Evolutionary conservation across 2,888 invertebrate species (phyloP).

Genomic region (Orchesella flavescens): DNA sequence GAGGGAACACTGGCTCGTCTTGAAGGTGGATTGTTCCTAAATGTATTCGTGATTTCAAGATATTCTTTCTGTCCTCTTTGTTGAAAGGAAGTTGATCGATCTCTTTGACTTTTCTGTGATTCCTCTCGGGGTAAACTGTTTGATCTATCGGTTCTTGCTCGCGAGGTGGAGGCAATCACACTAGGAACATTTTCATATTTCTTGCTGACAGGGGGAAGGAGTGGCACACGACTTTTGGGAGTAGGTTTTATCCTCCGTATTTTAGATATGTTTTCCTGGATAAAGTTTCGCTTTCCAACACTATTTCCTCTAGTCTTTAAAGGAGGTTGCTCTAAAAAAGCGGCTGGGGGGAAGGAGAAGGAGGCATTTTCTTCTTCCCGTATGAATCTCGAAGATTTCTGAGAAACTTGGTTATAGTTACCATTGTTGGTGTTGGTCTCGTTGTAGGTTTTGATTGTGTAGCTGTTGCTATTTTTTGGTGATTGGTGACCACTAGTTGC

Average conservation of each 20-base stretch:
- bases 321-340: background rate
- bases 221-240: background rate
- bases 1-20: background rate
- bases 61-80: background rate
- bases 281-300: constrained; percentile 36
- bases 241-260: background rate
- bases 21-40: background rate
- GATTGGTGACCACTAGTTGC: background rate
- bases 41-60: too few relatives aligned
- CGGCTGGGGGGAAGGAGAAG: background rate
- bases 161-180: background rate
- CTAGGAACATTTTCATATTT: constrained; percentile 40
- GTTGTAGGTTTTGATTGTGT: background rate
- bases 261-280: constrained; percentile 48
- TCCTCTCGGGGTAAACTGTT: background rate
- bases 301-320: background rate
- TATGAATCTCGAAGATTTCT: background rate
- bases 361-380: background rate
- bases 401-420: background rate
- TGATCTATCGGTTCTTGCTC: background rate
- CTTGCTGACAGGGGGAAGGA: constrained; percentile 18
- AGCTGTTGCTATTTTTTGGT: background rate
- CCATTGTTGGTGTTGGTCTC: background rate
- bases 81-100: background rate
- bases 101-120: background rate